Base-by-base conservation (phyloP, 30 jellyfish, hydroid and myxozoan species). In the Cassiopea andromeda region DNA sequence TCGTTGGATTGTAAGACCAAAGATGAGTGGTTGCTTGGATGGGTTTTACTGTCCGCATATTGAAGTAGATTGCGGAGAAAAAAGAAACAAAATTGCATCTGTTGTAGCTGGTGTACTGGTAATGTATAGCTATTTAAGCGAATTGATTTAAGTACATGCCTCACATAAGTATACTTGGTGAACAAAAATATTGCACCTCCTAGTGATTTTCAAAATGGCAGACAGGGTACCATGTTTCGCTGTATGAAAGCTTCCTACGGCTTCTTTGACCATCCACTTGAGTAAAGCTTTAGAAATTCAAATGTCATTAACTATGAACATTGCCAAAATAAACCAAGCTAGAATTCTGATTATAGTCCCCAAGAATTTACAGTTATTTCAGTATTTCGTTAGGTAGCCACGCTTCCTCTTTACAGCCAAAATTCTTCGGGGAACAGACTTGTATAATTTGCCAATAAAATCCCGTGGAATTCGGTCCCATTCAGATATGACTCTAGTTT, bases 11-110 rank as follows among this genome's bases (percentile, higher is more conserved):
- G 38, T 27, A 27, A 27, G 38, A 27, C 38, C 14, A 19, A 77
- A 74, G 69, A 96, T 96, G 99, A 91, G 98, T 79, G 98, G 99
- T 17, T 96, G 99, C 75, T 75, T 96, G 67, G 99, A 96, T 84
- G 90, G 97, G n/a, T 80, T 92, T 8, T 89, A 91, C 43, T 96
- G 99, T 73, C 99, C 99, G 17, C 96, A 91, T 1, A 66, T 96
- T 49, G 97, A 91, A 66, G 83, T 84, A 60, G 99, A 96, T 81
- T 80, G 96, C 46, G 97, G 98, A 60, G 99, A 96, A n/a, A 91
- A 75, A 66, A 88, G 98, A 73, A 96, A 96, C 77, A 98, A 96
- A 79, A 50, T 96, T 49, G 97, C 99, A 0, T 88, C 99, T 17
- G 94, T 88, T 12, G 74, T 86, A 0, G 77, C 99, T 48, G 99